Evolutionary conservation across 2,113 vertebrate genomes (phyloP), one percentile per base, ranked within the genome.

Genomic region (Sakesphorus luctuosus): DNA sequence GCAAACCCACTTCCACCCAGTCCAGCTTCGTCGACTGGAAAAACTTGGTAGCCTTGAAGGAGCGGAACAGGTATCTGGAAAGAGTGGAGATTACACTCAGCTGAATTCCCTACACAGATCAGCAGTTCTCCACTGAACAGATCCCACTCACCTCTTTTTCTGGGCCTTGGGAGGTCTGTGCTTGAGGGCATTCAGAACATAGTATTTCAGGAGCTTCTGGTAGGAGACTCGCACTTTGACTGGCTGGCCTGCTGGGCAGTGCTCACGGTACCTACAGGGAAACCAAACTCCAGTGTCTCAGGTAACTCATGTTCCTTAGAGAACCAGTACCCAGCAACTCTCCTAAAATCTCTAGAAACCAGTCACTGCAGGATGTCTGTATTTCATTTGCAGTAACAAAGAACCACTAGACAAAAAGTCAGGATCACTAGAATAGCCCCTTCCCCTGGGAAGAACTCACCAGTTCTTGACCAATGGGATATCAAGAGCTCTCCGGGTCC

Each of bases 21-120:
- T 99, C 99, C 94, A 99, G 98, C 96, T 99, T 99, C 4, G 99
- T 99, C 2, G 99, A 99, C 97, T 99, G 99, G 95, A 99, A 99
- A 97, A 99, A 99, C 96, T 99, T 99, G 3, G 99, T 99, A 71
- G 99, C 99, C 97, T 99, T 99, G 97, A 99, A 99, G 49, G 99
- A 99, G 43, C 99, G 99, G 98, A 99, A 99, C 7, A 99, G 97
- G 94, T 99, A 99, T 95, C 99, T 99, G 96, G 44, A 68, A 23
- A 56, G 87, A 80, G 68, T 87, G 72, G 21, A 43, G 77, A 84
- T 4, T 14, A 36, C 6, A 1, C 9, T 63, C 67, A 92, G 85
- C 33, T 43, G 19, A 43, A n/a, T 6, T 18, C 80, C 13, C 18
- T 3, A 6, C n/a, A 40, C 7, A 87, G n/a, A 21, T 7, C 46